phyloP scores from a whole-genome alignment of 2,797 vertebrate species.

The Phaenicophaeus curvirostris region DNA sequence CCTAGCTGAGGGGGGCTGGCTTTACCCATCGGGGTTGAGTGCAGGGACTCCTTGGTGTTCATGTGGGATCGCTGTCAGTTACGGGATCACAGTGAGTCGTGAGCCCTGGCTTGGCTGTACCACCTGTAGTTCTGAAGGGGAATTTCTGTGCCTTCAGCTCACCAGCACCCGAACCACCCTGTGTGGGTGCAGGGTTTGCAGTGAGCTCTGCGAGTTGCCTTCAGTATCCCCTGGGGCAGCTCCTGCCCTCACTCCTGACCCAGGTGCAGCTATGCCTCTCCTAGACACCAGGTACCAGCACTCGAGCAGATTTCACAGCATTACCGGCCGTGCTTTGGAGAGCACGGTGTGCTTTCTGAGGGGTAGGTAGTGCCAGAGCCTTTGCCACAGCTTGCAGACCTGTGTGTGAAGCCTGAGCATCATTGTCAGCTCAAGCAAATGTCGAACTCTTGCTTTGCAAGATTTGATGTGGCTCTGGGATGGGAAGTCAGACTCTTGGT shows the following conservation, averaged over 20 bases:
- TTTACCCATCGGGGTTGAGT: background rate
- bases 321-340: rapidly evolving
- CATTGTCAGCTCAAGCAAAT: background rate
- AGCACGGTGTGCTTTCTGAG: background rate
- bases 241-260: background rate
- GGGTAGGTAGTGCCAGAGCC: background rate
- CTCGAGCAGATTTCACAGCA: background rate
- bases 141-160: background rate
- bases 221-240: background rate
- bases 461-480: background rate
- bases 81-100: background rate
- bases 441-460: background rate
- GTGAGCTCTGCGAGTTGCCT: background rate
- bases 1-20: background rate
- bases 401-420: background rate
- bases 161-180: background rate
- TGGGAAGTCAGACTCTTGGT: background rate
- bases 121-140: rapidly evolving
- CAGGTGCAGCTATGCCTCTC: background rate
- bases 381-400: rapidly evolving
- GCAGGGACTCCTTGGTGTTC: background rate
- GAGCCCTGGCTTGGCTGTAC: background rate
- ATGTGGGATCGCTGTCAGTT: rapidly evolving
- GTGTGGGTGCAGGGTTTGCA: background rate
- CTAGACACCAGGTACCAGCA: background rate